These are phyloP conservation scores for Palythoa grandis DNA, from an alignment of 92 coral and sea anemone species.

Conservation along the genomic window DNA sequence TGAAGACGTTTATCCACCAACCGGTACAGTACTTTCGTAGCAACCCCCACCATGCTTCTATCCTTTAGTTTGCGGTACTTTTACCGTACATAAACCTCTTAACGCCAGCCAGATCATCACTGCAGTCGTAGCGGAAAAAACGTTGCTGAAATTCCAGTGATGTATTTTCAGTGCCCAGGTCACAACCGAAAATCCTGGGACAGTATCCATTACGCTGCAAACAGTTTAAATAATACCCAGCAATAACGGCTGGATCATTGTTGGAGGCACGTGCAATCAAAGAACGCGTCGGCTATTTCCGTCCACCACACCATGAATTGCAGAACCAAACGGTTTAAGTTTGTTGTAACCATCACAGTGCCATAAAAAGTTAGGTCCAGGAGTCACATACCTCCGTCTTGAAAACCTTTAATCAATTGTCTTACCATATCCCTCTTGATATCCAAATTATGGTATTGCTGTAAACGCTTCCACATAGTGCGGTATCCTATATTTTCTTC, in stretches of 20 bases:
- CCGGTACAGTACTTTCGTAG: neutral
- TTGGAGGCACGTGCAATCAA: slow-evolving; percentile 53
- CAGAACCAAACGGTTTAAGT: neutral
- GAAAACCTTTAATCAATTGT: slow-evolving; percentile 48
- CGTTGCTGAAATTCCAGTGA: slow-evolving; percentile 51
- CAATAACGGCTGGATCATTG: slow-evolving; percentile 56
- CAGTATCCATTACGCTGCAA: slow-evolving; percentile 28
- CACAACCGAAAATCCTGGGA: slow-evolving; percentile 50
- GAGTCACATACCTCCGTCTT: slow-evolving; percentile 39
- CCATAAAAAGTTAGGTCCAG: slow-evolving; percentile 68
- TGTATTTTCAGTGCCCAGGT: slow-evolving; percentile 55
- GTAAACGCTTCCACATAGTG: slow-evolving; percentile 17
- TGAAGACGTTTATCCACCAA: neutral
- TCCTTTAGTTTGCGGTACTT: neutral
- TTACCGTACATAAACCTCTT: neutral
- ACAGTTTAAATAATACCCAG: slow-evolving; percentile 49
- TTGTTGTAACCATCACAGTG: slow-evolving; percentile 36
- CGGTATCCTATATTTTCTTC: slow-evolving; percentile 1
- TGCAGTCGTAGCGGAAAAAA: slow-evolving; percentile 40
- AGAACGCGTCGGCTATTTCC: slow-evolving; percentile 56
- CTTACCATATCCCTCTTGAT: slow-evolving; percentile 53
- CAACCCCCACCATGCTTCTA: slow-evolving; percentile 2
- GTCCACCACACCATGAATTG: slow-evolving; percentile 29
- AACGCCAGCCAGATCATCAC: neutral
- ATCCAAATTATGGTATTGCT: slow-evolving; percentile 40